Evolutionary conservation across 1,140 invertebrate species (phyloP).

Genomic region (Propsilocerus akamusi): DNA sequence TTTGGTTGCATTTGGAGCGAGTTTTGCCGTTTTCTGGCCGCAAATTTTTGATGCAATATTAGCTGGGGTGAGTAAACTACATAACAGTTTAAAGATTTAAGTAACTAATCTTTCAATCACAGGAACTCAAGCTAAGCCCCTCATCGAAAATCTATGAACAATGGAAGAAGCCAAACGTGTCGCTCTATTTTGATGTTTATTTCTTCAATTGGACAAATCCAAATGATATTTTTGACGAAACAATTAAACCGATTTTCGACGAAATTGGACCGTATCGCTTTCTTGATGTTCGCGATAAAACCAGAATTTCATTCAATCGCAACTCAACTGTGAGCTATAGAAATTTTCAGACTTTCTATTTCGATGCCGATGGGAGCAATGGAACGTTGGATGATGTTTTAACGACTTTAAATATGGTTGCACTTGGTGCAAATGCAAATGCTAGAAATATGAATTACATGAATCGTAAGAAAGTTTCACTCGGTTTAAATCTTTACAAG

Average conservation of each 20-base stretch:
- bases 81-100: too few relatives aligned
- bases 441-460: conserved; percentile 31
- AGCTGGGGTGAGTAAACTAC: not conserved
- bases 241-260: conserved; percentile 38
- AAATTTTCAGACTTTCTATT: conserved; percentile 55
- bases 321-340: conserved; percentile 69
- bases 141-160: conserved; percentile 37
- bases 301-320: conserved; percentile 45
- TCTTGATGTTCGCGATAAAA: conserved; percentile 46
- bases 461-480: conserved; percentile 33
- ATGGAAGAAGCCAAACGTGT: conserved; percentile 55
- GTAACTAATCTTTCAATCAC: conserved; percentile 13
- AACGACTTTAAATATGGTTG: conserved; percentile 62
- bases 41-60: not conserved
- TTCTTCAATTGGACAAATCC: conserved; percentile 73
- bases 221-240: conserved; percentile 26
- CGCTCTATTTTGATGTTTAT: conserved; percentile 55
- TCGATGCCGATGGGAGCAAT: conserved; percentile 47
- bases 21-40: not conserved
- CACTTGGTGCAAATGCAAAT: conserved; percentile 52
- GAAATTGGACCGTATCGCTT: conserved; percentile 57
- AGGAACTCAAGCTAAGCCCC: conserved; percentile 41
- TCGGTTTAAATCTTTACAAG: conserved; percentile 26
- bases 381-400: conserved; percentile 56
- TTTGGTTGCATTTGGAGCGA: not conserved